Evolutionary conservation across 2,797 vertebrate genomes (phyloP), one percentile per base, ranked within the genome.

Genomic region (Xyrichtys novacula): DNA sequence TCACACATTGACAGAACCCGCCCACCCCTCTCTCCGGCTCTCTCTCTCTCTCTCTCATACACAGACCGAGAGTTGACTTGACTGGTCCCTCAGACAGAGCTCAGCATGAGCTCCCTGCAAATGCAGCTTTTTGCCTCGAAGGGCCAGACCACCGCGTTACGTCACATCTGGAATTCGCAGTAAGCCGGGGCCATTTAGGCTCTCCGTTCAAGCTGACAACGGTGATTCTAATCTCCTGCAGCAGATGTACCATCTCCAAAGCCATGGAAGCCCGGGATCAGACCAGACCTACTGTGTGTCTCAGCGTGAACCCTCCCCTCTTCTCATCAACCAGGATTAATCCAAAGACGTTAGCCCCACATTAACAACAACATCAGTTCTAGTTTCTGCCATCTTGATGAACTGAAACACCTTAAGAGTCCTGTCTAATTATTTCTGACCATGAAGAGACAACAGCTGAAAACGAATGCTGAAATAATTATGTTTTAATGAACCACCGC

Each of bases 1-100:
- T 90, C 88, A 91, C 84, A 90, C 88, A 88, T 81, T 86, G 84
- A 92, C 85, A 86, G 88, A 87, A 68, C 74, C 78, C 48, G 74
- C 81, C 83, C 72, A 71, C 71, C 70, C 68, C 49, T 56, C 49
- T 56, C 53, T 64, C 59, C 14, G 12, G 47, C 59, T 19, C 52
- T 20, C 60, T 19, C 38, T 6, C 25, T 2, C 44, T 4, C 63
- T n/a, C n/a, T n/a, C n/a, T n/a, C 34, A 28, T 7, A 25, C 43
- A 69, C 46, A 38, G 29, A 54, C 39, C 2, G 42, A 61, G 38
- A 40, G 61, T 19, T 43, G 47, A 78, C 74, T 75, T 44, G 73
- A 70, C 78, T 58, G 56, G 61, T 73, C 73, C 73, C 72, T 70
- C 61, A 71, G 76, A 83, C 71, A 46, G 55, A 80, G 59, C 66